Base-by-base conservation (phyloP, 2,888 invertebrate genomes). In the Asteroscopus sphinx region DNA sequence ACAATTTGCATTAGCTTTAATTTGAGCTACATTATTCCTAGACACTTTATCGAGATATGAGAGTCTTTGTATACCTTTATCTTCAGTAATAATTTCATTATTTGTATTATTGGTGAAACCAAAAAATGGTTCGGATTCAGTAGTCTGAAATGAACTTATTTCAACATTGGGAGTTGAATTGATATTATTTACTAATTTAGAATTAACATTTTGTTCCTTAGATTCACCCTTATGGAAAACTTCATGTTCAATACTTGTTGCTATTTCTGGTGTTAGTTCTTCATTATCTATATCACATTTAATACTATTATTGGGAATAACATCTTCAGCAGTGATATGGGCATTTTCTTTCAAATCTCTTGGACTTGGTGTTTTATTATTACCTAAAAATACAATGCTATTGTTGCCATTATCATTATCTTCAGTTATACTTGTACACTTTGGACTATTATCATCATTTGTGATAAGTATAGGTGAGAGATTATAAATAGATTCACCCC, bases 401-500 rank as follows among this genome's bases (percentile, higher is more conserved):
- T 68, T 49, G 52, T 73, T 70, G 52, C 51, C 71, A 7, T 73
- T 62, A 51, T 73, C 75, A 51, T 78, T 77, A 57, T 80, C 79
- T 58, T 86, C 83, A 49, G 41, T 55, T 41, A 80, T 63, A 32
- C 78, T 68, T 6, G 59, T 53, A 76, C 54, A 63, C 12, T 81
- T 77, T 25, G 77, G 73, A 59, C 75, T 87, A 17, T 72, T 73
- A 44, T 77, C 68, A 32, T 79, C 45, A 67, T 72, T 78, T 47
- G 61, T 62, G 32, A 36, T 12, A 8, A 74, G 53, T 55, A 94
- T 93, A 33, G 93, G 93, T 28, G 93, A 94, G 64, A 92, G 89
- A 56, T 87, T 89, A 66, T 82, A 92, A 67, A 93, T 92, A 35
- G 93, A 92, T 63, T 87, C 83, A 7, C 88, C 87, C 72, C 91